These are phyloP conservation scores for Bombyx mandarina DNA, from an alignment of 1,140 invertebrate genomes.

Conservation along the genomic window DNA sequence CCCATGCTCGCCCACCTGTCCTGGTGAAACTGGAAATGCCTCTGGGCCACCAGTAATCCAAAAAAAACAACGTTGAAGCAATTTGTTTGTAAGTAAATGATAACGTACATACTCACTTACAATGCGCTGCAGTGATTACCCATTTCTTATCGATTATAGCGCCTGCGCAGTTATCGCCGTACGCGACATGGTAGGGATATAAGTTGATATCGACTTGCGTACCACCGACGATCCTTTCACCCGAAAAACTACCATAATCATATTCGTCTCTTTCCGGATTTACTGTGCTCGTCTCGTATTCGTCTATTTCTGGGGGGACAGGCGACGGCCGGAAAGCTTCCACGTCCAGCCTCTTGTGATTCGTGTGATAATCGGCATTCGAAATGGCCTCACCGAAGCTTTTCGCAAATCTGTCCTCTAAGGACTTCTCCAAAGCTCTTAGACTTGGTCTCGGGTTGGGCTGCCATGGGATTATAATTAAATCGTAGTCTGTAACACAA, in stretches of 20 bases:
- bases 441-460: constrained; percentile 15
- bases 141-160: constrained; percentile 49
- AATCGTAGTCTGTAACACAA: constrained; percentile 30
- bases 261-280: constrained; percentile 2
- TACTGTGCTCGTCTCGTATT: constrained; percentile 15
- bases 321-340: constrained; percentile 39
- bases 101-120: constrained; percentile 36
- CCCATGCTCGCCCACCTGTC: too few species aligned
- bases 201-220: constrained; percentile 49
- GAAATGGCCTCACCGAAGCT: too few species aligned
- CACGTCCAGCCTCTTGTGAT: constrained; percentile 28
- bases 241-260: constrained; percentile 14
- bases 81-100: too few species aligned
- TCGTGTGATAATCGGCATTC: too few species aligned
- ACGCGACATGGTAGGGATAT: constrained; percentile 54
- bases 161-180: constrained; percentile 55
- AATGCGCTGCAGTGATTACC: constrained; percentile 53
- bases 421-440: constrained; percentile 15
- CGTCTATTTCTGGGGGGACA: constrained; percentile 35
- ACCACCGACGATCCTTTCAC: constrained; percentile 48
- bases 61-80: too few species aligned
- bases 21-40: too few species aligned
- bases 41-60: too few species aligned
- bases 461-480: constrained; percentile 42
- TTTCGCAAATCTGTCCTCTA: too few species aligned